Conservation (phyloP, 2,797 vertebrate species). For the Mus minutoides region DNA sequence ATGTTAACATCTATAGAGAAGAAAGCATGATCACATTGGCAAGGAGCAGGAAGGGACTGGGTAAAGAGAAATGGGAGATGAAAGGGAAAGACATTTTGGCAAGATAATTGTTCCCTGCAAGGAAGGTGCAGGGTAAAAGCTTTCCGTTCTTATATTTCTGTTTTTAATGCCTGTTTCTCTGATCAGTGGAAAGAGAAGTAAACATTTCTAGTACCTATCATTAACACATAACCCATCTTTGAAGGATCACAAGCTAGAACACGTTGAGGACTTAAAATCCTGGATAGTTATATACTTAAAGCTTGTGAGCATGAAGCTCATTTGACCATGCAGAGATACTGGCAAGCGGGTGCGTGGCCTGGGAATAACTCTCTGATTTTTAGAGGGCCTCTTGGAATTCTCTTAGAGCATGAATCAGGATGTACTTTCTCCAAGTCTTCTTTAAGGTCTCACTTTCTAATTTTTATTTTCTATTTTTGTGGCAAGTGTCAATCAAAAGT, state of each 20-base stretch:
- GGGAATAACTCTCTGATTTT: slow-evolving; percentile 32
- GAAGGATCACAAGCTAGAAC: slow-evolving; percentile 70
- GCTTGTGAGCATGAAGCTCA: slow-evolving; percentile 70
- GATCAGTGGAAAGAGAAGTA: slow-evolving; percentile 50
- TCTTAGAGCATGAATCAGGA: slow-evolving; percentile 40
- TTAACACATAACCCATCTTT: slow-evolving; percentile 62
- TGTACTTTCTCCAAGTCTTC: not conserved
- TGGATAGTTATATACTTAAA: slow-evolving; percentile 70
- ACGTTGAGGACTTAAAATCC: slow-evolving; percentile 68
- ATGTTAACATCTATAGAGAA: slow-evolving; percentile 73
- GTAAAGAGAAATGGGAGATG: slow-evolving; percentile 29
- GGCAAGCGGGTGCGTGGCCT: slow-evolving; percentile 64
- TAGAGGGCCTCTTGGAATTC: slow-evolving; percentile 11
- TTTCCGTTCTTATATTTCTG: slow-evolving; percentile 67
- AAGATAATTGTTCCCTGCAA: slow-evolving; percentile 69
- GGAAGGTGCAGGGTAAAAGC: slow-evolving; percentile 61
- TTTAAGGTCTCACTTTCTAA: slow-evolving; percentile 52
- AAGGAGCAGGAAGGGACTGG: slow-evolving; percentile 50
- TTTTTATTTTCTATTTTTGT: slow-evolving; percentile 41
- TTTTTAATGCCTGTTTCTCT: slow-evolving; percentile 66
- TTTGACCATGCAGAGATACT: slow-evolving; percentile 75
- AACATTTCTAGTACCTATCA: slow-evolving; percentile 67
- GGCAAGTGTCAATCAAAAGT: slow-evolving; percentile 50
- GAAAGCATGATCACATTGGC: slow-evolving; percentile 67
- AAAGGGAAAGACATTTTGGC: slow-evolving; percentile 74